Percentiles rank a stretch among this genome's conserved stretches.
Evolutionary conservation across 2,797 vertebrate genomes (phyloP).

Genomic region (Gobio occitaniae): DNA sequence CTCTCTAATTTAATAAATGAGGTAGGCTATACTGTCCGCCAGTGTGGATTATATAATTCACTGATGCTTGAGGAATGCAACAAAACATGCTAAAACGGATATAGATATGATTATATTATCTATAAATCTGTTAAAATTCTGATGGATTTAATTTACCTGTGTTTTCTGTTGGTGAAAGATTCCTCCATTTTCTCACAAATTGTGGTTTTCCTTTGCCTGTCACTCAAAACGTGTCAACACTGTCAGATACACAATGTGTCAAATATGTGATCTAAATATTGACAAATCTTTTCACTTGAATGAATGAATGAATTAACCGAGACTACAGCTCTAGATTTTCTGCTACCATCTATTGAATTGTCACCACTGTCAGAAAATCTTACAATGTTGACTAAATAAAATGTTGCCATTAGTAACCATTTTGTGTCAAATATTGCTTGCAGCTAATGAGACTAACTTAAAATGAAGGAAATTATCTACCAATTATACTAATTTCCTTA

Average conservation of each 20-base stretch:
- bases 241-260: neutral
- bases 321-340: neutral
- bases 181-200: constrained; percentile 8
- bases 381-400: neutral
- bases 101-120: neutral
- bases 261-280: neutral
- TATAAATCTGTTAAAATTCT: neutral
- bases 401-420: neutral
- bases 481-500: neutral
- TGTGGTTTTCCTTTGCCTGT: neutral
- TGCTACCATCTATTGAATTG: neutral
- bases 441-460: neutral
- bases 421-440: neutral
- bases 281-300: neutral
- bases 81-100: neutral
- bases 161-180: neutral
- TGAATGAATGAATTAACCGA: neutral
- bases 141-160: constrained; percentile 5
- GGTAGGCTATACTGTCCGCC: neutral
- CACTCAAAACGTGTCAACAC: neutral
- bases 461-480: neutral
- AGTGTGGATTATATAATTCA: constrained; percentile 16
- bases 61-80: neutral
- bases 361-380: neutral
- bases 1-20: neutral